Evolutionary conservation across 2,888 invertebrate species (phyloP), one percentile per base, ranked within the genome.

Genomic region (Bombyx huttoni): DNA sequence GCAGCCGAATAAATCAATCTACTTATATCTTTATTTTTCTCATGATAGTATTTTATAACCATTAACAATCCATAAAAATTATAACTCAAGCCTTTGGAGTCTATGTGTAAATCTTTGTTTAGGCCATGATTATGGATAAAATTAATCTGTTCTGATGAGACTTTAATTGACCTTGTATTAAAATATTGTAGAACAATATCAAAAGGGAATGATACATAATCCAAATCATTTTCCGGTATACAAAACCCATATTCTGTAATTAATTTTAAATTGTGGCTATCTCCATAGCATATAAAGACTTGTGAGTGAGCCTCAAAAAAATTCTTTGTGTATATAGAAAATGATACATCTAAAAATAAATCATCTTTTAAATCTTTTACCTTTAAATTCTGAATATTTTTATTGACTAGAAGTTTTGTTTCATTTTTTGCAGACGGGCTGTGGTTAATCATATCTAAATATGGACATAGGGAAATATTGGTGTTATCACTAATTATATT

Each of bases 371-470:
- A 58, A 58, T 73, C 68, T 50, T 62, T 62, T 49, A 85, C 50
- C 57, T 65, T 70, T 14, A 83, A 57, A 61, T 78, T 76, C 55
- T 76, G 70, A 53, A 79, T 63, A 56, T 76, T 66, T 52, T 67
- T 81, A 56, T 73, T 73, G 10, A 85, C 73, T 56, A 81, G 53
- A 52, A 86, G 64, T 60, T 82, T 82, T 13, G 85, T 82, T 68
- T 87, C 86, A 60, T 93, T 93, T 56, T 82, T 80, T 5, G 91
- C 91, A 52, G 79, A 68, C 56, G 90, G 89, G 52, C 93, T 92
- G 71, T 98, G 98, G 85, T 98, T 98, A 57, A 98, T 94, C 84
- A 98, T 91, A 77, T 98, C 98, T 55, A 98, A 86, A 73, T 93
- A 96, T 0, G 98, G 98, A 56, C 95, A 96, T 50, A 98, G 77